Evolutionary conservation across 2,113 vertebrate genomes (phyloP).

Genomic region (Plotosus lineatus): DNA sequence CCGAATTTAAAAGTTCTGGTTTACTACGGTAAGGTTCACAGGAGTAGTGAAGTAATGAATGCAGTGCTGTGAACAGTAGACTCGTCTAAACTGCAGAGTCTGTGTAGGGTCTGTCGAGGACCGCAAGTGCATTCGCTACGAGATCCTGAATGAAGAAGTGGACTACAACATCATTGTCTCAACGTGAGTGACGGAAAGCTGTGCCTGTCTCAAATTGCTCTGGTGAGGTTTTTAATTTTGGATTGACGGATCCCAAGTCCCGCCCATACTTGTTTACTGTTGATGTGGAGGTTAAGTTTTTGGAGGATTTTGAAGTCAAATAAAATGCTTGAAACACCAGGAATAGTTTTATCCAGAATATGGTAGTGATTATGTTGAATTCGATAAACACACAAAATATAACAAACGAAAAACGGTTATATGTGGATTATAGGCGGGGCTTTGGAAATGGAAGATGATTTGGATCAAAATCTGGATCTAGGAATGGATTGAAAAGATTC

Average conservation of each 20-base stretch:
- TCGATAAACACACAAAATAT: background rate
- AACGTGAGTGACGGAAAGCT: conserved; percentile 74
- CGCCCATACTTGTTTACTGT: background rate
- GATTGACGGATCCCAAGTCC: background rate
- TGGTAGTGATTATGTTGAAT: background rate
- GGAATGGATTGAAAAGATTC: too few relatives aligned
- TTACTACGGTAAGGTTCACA: conserved; percentile 78
- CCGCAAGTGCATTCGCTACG: conserved; percentile 75
- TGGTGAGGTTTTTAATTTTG: background rate
- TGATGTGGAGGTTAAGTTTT: background rate
- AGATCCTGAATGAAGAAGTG: conserved; percentile 75
- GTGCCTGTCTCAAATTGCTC: background rate
- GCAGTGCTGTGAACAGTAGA: background rate
- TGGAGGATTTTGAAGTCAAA: too few relatives aligned
- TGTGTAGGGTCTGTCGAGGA: conserved; percentile 80
- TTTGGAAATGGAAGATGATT: too few relatives aligned
- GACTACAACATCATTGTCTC: conserved; percentile 85
- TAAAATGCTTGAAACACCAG: background rate
- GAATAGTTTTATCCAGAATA: background rate
- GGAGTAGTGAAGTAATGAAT: background rate
- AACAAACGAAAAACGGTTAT: too few relatives aligned
- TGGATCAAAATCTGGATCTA: too few relatives aligned
- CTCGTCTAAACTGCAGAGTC: background rate
- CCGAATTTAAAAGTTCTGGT: conserved; percentile 79
- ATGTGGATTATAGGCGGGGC: too few relatives aligned